Conservation (phyloP, 2,113 vertebrate genomes). For the Micronycteris hirsuta region DNA sequence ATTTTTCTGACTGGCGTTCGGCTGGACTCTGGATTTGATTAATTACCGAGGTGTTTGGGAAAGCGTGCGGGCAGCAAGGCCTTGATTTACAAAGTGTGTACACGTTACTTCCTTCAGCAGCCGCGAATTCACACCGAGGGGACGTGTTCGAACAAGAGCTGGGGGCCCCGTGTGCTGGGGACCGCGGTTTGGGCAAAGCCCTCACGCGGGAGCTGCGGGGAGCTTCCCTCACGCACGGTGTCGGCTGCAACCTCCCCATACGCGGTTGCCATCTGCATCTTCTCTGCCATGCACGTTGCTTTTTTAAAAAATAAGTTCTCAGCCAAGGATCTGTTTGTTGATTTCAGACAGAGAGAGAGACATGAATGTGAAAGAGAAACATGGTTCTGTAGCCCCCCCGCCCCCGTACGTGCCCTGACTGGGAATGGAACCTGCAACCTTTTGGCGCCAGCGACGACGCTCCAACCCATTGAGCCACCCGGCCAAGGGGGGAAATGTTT, state of each 20-base stretch:
- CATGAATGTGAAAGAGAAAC: background rate
- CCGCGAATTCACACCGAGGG: background rate
- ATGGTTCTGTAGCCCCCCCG: accelerated
- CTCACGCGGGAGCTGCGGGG: accelerated
- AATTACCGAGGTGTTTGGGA: background rate
- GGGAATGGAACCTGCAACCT: background rate
- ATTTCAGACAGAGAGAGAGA: background rate
- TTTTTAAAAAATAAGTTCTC: no score
- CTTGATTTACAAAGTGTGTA: conserved; percentile 22
- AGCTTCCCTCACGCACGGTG: accelerated
- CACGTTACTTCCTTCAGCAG: background rate
- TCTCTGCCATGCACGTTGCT: accelerated
- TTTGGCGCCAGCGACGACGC: accelerated
- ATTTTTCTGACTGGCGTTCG: background rate
- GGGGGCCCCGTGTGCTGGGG: accelerated
- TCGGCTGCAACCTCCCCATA: accelerated
- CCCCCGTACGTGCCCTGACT: background rate
- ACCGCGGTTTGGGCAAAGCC: accelerated
- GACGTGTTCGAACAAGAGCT: accelerated
- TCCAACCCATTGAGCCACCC: no score
- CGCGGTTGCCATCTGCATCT: accelerated
- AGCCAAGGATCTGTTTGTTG: no score
- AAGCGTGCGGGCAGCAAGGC: accelerated
- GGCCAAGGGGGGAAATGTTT: background rate
- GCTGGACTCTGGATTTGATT: background rate